Percentiles rank a stretch among this genome's conserved stretches.
Conservation (phyloP, 2,797 vertebrate species). For the Salmo trutta region DNA sequence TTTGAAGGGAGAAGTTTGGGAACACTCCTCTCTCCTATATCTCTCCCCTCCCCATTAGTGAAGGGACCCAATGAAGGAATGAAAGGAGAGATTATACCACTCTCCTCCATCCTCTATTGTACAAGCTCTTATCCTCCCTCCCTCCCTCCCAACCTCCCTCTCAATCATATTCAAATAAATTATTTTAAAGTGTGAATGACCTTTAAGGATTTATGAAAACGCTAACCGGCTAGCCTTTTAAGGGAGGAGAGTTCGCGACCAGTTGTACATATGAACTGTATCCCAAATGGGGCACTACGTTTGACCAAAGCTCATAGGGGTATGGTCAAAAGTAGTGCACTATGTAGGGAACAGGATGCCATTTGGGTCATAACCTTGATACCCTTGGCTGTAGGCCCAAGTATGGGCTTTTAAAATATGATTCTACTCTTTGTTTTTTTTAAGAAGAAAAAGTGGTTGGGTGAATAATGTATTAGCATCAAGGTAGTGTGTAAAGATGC, state of each 20-base stretch:
- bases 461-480: constrained; percentile 18
- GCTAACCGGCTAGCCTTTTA: constrained; percentile 16
- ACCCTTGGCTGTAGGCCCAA: constrained; percentile 36
- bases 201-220: constrained; percentile 57
- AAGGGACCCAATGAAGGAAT: constrained; percentile 23
- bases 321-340: background rate
- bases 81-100: constrained; percentile 45
- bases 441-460: background rate
- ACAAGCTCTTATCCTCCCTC: constrained; percentile 12
- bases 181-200: constrained; percentile 52
- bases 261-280: constrained; percentile 9
- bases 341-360: background rate
- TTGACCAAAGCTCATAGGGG: background rate
- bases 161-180: constrained; percentile 42
- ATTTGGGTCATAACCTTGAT: background rate
- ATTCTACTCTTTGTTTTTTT: constrained; percentile 16
- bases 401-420: background rate
- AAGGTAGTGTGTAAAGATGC: constrained; percentile 21
- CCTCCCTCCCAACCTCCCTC: background rate
- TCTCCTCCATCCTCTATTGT: constrained; percentile 12
- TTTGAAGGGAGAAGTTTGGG: too few relatives aligned
- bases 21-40: background rate
- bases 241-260: constrained; percentile 32
- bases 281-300: background rate
- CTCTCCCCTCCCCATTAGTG: constrained; percentile 10